A percentile compares a stretch with the other conserved stretches of the same genome.
phyloP scores from a whole-genome alignment of 2,113 vertebrate genomes.

The Riparia riparia region DNA sequence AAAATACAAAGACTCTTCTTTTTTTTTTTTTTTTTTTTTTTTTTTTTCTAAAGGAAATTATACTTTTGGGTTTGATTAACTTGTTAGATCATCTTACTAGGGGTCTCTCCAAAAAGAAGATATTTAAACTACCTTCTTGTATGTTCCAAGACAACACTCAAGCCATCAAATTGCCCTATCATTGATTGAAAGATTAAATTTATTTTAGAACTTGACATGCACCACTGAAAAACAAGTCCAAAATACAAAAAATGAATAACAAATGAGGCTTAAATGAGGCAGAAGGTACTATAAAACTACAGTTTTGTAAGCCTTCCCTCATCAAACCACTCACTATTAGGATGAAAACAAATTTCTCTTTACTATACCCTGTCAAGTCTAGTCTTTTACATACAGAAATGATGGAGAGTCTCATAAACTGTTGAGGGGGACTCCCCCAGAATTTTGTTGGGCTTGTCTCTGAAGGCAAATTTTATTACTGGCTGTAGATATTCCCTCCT shows the following conservation, averaged over 20 bases:
- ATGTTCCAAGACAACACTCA: not conserved
- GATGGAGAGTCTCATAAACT: fast-evolving
- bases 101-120: not conserved
- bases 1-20: fast-evolving
- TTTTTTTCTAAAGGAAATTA: not conserved
- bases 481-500: not conserved
- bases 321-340: not conserved
- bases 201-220: not conserved
- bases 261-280: not conserved
- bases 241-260: not conserved
- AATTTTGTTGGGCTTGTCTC: not conserved
- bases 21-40: not conserved
- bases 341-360: not conserved
- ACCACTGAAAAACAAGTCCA: not conserved
- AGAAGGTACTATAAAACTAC: not conserved
- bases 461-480: not conserved
- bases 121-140: not conserved
- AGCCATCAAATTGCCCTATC: not conserved
- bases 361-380: not conserved
- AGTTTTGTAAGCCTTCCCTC: not conserved
- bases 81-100: not conserved
- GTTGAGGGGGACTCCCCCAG: fast-evolving
- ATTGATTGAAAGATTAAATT: not conserved
- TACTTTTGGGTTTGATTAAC: fast-evolving
- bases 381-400: not conserved